Base-by-base conservation (phyloP, 2,888 invertebrate species). In the Charanyca ferruginea region DNA sequence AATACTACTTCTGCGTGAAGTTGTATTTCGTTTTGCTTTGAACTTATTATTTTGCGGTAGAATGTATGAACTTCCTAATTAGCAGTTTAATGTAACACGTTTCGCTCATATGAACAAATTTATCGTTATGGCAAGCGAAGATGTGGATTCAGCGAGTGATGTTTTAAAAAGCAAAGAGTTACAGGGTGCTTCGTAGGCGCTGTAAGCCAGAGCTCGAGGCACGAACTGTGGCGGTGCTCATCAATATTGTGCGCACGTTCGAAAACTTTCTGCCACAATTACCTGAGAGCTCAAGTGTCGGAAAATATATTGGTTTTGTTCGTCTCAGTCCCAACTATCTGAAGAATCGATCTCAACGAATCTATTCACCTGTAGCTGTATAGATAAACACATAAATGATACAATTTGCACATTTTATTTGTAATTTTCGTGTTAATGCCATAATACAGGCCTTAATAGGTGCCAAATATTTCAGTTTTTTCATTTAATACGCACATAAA, bases 211-310 rank as follows among this genome's bases (percentile, higher is more conserved):
- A 79, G 77, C 80, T 76, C 83, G 73, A 70, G 73, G 79, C 83
- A 83, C 76, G 78, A 85, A 81, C 83, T 76, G 80, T 81, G 81
- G 82, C 79, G 83, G 80, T 76, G 66, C 89, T 92, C 92, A 94
- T 95, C 94, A 93, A 92, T 92, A 95, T 94, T 92, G 89, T 89
- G 90, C 81, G 84, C 94, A 93, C 94, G 94, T 92, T 88, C 89
- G 86, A 87, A 94, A 95, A 94, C 93, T 95, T 95, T 94, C 93
- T 93, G 91, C 95, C 94, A 94, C 95, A 95, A 95, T 95, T 94
- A 95, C 95, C 95, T 95, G 95, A 90, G 91, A 94, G 94, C 93
- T 94, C 92, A 94, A 95, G 94, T 95, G 95, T 94, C 92, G 94
- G 94, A 92, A 94, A 94, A 94, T 95, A 94, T 94, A 94, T 94